Percentiles rank a stretch among this genome's conserved stretches.
These are phyloP conservation scores for Marisa cornuarietis DNA, from an alignment of 1,140 invertebrate genomes.

Conservation along the genomic window DNA sequence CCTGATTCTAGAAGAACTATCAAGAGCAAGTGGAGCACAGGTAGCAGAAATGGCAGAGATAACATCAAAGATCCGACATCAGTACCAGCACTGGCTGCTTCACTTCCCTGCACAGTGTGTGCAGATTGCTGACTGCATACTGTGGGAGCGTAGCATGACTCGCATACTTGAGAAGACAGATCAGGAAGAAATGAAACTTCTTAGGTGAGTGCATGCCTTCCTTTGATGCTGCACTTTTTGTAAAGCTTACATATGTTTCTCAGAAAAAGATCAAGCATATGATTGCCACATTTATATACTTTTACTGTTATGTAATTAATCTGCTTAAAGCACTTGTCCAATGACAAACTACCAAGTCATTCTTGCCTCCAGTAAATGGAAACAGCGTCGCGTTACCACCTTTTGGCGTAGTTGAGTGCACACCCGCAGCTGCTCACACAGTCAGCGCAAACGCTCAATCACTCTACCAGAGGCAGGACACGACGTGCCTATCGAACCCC, in stretches of 20 bases:
- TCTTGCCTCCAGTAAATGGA: no score
- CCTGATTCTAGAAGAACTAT: slow-evolving; percentile 56
- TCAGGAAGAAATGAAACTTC: slow-evolving; percentile 45
- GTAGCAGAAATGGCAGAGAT: slow-evolving; percentile 36
- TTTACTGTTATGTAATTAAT: neutral
- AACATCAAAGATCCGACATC: slow-evolving; percentile 40
- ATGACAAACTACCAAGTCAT: no score
- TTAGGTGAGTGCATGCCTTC: slow-evolving; percentile 33
- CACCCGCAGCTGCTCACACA: no score
- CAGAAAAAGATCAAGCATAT: no score
- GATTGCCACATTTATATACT: no score
- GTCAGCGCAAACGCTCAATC: no score
- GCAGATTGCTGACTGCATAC: slow-evolving; percentile 55
- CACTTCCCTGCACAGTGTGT: slow-evolving; percentile 61
- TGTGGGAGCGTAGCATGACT: slow-evolving; percentile 54
- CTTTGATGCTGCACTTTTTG: no score
- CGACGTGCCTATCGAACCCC: no score
- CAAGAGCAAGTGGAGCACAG: slow-evolving; percentile 29
- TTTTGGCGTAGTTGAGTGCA: no score
- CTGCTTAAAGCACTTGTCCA: neutral
- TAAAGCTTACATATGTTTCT: no score
- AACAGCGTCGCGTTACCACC: no score
- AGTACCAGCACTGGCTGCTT: slow-evolving; percentile 60
- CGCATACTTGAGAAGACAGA: slow-evolving; percentile 47
- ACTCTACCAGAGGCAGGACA: no score